Base-by-base conservation (phyloP, 2,888 invertebrate species). In the Pecten maximus region DNA sequence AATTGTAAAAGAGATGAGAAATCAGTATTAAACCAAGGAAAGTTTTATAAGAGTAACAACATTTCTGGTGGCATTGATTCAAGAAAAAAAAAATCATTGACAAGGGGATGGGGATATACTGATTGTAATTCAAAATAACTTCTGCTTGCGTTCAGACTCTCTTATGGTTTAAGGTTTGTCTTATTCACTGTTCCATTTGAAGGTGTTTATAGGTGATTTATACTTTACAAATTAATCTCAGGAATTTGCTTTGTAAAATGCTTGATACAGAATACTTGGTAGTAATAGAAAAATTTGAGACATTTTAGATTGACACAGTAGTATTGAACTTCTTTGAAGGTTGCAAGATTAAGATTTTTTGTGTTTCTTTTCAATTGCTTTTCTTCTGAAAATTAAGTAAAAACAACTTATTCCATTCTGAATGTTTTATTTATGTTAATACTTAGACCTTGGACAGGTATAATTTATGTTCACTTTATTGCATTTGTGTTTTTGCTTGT, bases 201-300 rank as follows among this genome's bases (percentile, higher is more conserved):
- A 35, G 74, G 74, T 23, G 23, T 74, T 74, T 74, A 74, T 2
- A 74, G 35, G 74, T 74, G 74, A 74, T 74, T 35, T 74, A 74
- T 74, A 74, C 74, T 74, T 74, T 74, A 74, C 74, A 74, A 35
- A 74, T 74, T 74, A 74, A 74, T 74, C 74, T 74, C 74, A 74
- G 74, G 74, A 74, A 74, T 74, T 28, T 74, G 74, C 74, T 74
- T 19, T 74, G 74, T 74, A 74, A 19, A 74, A 74, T 74, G 74
- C 74, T 74, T 74, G 35, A 35, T 74, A 28, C 74, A 15, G 28
- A 74, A 35, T 35, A n/a, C 28, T 28, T 74, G 12, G 35, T 74
- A 74, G 74, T 8, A 12, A 74, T 35, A 28, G 35, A 10, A 74
- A 35, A 28, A 35, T 35, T 3, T 12, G 74, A 74, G 74, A 35